Conservation (phyloP, 2,888 invertebrate species). For the Stegophylla sp. region DNA sequence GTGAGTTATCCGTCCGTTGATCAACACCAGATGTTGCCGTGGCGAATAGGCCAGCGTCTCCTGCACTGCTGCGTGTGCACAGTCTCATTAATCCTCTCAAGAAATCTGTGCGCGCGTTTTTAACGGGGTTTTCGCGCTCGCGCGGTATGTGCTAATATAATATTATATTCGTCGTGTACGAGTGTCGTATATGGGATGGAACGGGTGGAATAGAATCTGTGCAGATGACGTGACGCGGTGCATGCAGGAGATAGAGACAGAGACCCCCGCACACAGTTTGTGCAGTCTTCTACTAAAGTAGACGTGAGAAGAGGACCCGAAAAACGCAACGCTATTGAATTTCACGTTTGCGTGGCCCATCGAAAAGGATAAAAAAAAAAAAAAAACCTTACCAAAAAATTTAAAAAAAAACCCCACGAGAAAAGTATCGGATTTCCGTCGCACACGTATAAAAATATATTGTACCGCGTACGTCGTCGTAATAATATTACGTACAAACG, state of each 20-base stretch:
- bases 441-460: not conserved
- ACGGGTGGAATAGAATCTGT: constrained; percentile 17
- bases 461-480: no score
- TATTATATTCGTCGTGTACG: not conserved
- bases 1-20: constrained; percentile 35
- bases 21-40: constrained; percentile 45
- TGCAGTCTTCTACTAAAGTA: constrained; percentile 1
- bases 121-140: constrained; percentile 43
- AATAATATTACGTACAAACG: no score
- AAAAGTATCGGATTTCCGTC: constrained; percentile 40
- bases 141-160: not conserved
- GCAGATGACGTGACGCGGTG: not conserved
- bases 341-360: constrained; percentile 38
- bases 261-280: not conserved
- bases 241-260: not conserved
- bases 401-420: not conserved
- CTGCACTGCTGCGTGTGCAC: not conserved
- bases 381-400: no score
- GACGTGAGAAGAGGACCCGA: not conserved
- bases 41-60: not conserved
- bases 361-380: not conserved
- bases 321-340: constrained; percentile 45
- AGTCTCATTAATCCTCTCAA: constrained; percentile 7
- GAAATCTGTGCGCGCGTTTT: constrained; percentile 26
- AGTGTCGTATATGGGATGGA: not conserved